phyloP scores from a whole-genome alignment of 2,888 invertebrate species.

The Lysandra bellargus region DNA sequence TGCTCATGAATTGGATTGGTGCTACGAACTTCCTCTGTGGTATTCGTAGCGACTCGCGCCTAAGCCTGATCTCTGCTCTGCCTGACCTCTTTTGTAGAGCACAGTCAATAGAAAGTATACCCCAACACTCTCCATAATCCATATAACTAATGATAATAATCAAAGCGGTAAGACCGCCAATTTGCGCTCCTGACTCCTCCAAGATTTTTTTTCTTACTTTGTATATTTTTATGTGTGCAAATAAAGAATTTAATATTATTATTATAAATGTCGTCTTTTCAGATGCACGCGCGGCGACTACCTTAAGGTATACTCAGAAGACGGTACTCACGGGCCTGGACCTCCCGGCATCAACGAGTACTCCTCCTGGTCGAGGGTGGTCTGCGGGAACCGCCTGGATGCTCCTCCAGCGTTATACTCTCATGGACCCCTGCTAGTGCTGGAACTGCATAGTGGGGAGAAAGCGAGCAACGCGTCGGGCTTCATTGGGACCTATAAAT shows the following conservation, averaged over 20 bases:
- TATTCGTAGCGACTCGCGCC: neutral
- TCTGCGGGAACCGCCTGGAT: conserved; percentile 86
- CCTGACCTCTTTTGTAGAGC: too few species aligned
- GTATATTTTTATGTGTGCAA: too few species aligned
- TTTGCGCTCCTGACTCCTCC: too few species aligned
- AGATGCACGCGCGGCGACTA: conserved; percentile 88
- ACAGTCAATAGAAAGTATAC: too few species aligned
- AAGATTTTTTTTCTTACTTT: too few species aligned
- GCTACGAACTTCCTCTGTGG: too few species aligned
- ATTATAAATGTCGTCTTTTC: conserved; percentile 43
- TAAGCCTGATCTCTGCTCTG: neutral
- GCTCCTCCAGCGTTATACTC: conserved; percentile 88
- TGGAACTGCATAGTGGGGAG: conserved; percentile 85
- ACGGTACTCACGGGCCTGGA: conserved; percentile 84
- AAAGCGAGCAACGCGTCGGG: conserved; percentile 81
- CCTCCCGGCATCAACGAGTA: conserved; percentile 88
- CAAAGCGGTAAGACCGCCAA: too few species aligned
- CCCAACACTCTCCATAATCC: too few species aligned
- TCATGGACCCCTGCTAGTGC: conserved; percentile 84
- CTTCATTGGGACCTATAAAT: conserved; percentile 87
- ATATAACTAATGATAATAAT: too few species aligned
- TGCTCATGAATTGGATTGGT: too few species aligned
- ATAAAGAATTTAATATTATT: too few species aligned
- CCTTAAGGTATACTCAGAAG: conserved; percentile 88
- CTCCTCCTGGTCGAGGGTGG: conserved; percentile 86